Evolutionary conservation across 2,888 invertebrate species (phyloP), one percentile per base, ranked within the genome.

Genomic region (Platynereis dumerilii): DNA sequence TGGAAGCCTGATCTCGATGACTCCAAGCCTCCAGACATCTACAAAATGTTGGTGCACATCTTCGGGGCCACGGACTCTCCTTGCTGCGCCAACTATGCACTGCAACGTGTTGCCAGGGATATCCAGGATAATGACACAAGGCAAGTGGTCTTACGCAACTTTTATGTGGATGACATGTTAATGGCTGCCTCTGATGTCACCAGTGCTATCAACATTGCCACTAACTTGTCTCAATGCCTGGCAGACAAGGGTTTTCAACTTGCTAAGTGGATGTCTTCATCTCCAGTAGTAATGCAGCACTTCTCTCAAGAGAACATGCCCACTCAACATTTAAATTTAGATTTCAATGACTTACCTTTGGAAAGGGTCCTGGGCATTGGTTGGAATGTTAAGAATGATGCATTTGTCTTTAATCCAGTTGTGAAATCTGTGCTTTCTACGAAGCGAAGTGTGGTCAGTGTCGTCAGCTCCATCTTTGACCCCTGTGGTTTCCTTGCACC

Each of bases 401-500:
- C 1, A 17, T 66, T 66, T 39, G 48, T 58, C 15, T 66, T 60
- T 34, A 61, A 54, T 26, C 28, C 26, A 1, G 34, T 57, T 3
- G 17, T 69, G 2, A 65, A 68, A 27, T 65, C 69, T n/a, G n/a
- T n/a, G n/a, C n/a, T n/a, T n/a, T n/a, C n/a, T n/a, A n/a, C n/a
- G n/a, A n/a, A n/a, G n/a, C n/a, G n/a, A n/a, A n/a, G n/a, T n/a
- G n/a, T n/a, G n/a, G n/a, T n/a, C n/a, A n/a, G n/a, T n/a, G n/a
- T 64, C 12, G 63, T 72, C 3, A 60, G 61, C 44, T 69, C 67
- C 5, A 39, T 70, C 15, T 70, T 61, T 57, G 70, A 70, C 44
- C 72, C 72, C 1, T 48, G 69, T 7, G 72, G 72, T 3, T 60
- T 75, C 27, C 64, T 76, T 27, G 58, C 74, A 2, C 74, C 74